Base-by-base conservation (phyloP, 2,888 invertebrate genomes). In the Julus scanicus region DNA sequence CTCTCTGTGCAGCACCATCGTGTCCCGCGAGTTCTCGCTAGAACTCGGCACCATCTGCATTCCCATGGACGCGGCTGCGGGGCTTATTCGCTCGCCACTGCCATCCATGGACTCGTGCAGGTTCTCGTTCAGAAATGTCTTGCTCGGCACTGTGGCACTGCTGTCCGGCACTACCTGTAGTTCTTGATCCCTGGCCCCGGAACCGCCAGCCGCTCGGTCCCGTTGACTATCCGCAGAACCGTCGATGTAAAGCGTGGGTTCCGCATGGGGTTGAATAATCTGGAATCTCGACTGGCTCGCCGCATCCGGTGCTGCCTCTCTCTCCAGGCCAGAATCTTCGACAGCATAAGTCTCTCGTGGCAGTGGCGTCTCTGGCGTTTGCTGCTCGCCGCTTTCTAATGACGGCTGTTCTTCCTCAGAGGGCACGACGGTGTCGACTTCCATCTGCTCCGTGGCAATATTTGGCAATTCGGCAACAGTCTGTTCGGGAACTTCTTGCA, bases 11-110 rank as follows among this genome's bases (percentile, higher is more conserved):
- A n/a, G 15, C 44, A 40, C 40, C 84, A 39, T 15, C 84, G 13
- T 39, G 29, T 39, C 44, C 29, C 39, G 20, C 84, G 44, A 44
- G 48, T 49, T 48, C 37, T 86, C 86, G 86, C 49, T 49, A 0
- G 48, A 40, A 8, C 44, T 86, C 15, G 86, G 86, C 53, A 86
- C 86, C 86, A 86, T 86, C 86, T 86, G 86, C 20, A 86, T 49
- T 8, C 53, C 86, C 37, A 48, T 15, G n/a, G 86, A 86, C 13
- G 53, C 20, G 5, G 49, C 29, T 3, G 40, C n/a, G 15, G 39
- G 84, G 5, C 40, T 40, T 5, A 48, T 17, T 9, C 48, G 44
- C 17, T 86, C 86, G 3, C n/a, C 20, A 13, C 40, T 29, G n/a
- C 48, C 86, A 15, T 86, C 86, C 49, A 49, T 48, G 49, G 86